phyloP scores from a whole-genome alignment of 92 coral and sea anemone genomes.

The Palythoa grandiflora region DNA sequence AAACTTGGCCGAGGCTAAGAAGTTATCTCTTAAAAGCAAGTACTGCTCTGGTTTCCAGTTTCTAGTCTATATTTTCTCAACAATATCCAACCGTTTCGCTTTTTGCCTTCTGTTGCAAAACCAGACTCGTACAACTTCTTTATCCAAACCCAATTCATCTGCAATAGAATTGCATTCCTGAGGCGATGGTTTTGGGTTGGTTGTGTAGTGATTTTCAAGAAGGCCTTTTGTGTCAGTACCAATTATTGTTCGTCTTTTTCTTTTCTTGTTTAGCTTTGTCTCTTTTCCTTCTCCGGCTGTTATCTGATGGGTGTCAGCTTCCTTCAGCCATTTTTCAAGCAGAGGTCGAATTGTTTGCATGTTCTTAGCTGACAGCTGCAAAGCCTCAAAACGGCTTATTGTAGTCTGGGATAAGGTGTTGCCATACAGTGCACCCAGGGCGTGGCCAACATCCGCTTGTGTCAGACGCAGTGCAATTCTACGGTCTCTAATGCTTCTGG shows the following conservation, averaged over 20 bases:
- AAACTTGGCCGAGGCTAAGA: too few species aligned
- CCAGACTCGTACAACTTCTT: slow-evolving; percentile 40
- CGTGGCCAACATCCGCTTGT: slow-evolving; percentile 39
- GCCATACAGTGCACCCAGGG: slow-evolving; percentile 39
- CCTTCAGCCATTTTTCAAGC: slow-evolving; percentile 44
- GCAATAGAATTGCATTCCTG: slow-evolving; percentile 23
- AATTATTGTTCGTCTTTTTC: slow-evolving; percentile 44
- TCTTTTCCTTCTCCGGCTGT: slow-evolving; percentile 31
- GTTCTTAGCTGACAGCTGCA: slow-evolving; percentile 44
- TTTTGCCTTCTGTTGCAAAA: slow-evolving; percentile 42
- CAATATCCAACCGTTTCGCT: slow-evolving; percentile 37
- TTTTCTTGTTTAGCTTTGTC: slow-evolving; percentile 17
- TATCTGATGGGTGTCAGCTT: slow-evolving; percentile 13
- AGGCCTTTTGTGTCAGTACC: not conserved
- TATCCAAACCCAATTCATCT: slow-evolving; percentile 42
- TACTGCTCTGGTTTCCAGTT: too few species aligned
- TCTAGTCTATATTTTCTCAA: slow-evolving; percentile 12
- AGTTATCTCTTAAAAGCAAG: too few species aligned
- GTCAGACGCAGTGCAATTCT: slow-evolving; percentile 46
- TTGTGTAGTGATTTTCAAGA: slow-evolving; percentile 22
- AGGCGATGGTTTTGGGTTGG: slow-evolving; percentile 35
- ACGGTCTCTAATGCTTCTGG: slow-evolving; percentile 24
- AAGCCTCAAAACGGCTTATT: slow-evolving; percentile 41
- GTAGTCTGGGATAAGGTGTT: slow-evolving; percentile 39
- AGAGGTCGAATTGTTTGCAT: slow-evolving; percentile 39